Evolutionary conservation across 2,888 invertebrate species (phyloP), one percentile per base, ranked within the genome.

Genomic region (Phymatocera aterrima): DNA sequence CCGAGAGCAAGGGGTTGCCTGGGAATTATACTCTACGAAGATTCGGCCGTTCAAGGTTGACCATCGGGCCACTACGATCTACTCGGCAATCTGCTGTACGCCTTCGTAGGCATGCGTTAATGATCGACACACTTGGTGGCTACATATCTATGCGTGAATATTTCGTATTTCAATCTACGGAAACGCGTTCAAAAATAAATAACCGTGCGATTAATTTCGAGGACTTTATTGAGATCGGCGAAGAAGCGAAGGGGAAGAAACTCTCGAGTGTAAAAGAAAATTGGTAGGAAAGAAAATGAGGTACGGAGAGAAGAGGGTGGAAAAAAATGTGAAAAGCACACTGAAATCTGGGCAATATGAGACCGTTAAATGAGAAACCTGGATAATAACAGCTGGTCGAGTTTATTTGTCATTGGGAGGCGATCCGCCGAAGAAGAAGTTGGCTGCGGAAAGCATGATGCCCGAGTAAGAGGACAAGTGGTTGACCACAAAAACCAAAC

Each of bases 321-420:
- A 12, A 21, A 21, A 8, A 57, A 57, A 57, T 37, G 34, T 37
- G 37, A 34, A 37, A 64, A 64, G 37, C 37, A n/a, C n/a, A 37
- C 61, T 64, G 61, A 34, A 34, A 64, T 64, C 37, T 37, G 24
- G 61, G 24, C 61, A 64, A 64, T n/a, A n/a, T 64, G 61, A 64
- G 61, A 64, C 6, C 6, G 61, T 37, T 64, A 34, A 68, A 46
- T 68, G 40, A 43, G 43, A 21, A 68, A 28, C 43, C 24, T 31
- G 4, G 51, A 48, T 72, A 72, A 48, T 72, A 72, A 51, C 51
- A 51, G 48, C 51, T 80, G 78, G 83, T 81, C 80, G 82, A 83
- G 86, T 86, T 87, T 87, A 87, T 88, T 88, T 88, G 87, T 88
- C 87, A 87, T 84, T 83, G 87, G 83, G 82, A 79, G 83, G 83